These are phyloP conservation scores for Sebastes fasciatus DNA, from an alignment of 2,113 vertebrate genomes.

Conservation along the genomic window DNA sequence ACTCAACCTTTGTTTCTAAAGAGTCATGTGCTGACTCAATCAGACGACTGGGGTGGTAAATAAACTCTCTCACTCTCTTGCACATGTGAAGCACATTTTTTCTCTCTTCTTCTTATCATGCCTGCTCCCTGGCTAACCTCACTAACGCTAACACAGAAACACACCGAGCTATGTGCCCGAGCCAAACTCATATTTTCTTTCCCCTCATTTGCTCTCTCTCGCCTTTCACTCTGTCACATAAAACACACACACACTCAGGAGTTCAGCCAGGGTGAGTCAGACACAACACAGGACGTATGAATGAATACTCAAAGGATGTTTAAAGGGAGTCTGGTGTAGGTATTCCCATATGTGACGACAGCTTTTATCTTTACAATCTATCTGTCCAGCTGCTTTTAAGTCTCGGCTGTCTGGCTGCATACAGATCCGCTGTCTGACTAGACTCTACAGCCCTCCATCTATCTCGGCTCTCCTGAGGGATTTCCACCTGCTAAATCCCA, in stretches of 20 bases:
- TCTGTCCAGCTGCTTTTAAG: slow-evolving; percentile 19
- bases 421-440: slow-evolving; percentile 34
- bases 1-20: neutral
- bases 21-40: slow-evolving; percentile 13
- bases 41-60: neutral
- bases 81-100: neutral
- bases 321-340: slow-evolving; percentile 8
- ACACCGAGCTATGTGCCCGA: neutral
- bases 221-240: neutral
- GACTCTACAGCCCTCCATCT: neutral
- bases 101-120: neutral
- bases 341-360: slow-evolving; percentile 6
- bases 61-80: neutral
- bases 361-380: slow-evolving; percentile 3
- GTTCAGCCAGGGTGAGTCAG: slow-evolving; percentile 8
- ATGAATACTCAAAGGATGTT: neutral
- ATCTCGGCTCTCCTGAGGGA: neutral
- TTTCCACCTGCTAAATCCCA: slow-evolving; percentile 13
- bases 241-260: neutral
- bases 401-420: slow-evolving; percentile 9
- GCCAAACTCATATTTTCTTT: neutral
- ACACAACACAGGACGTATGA: slow-evolving; percentile 22
- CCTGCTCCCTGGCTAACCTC: neutral
- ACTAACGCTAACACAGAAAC: neutral
- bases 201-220: neutral